Percentiles rank a stretch among this genome's conserved stretches.
Evolutionary conservation across 2,113 vertebrate genomes (phyloP).

Genomic region (Gymnarchus niloticus): DNA sequence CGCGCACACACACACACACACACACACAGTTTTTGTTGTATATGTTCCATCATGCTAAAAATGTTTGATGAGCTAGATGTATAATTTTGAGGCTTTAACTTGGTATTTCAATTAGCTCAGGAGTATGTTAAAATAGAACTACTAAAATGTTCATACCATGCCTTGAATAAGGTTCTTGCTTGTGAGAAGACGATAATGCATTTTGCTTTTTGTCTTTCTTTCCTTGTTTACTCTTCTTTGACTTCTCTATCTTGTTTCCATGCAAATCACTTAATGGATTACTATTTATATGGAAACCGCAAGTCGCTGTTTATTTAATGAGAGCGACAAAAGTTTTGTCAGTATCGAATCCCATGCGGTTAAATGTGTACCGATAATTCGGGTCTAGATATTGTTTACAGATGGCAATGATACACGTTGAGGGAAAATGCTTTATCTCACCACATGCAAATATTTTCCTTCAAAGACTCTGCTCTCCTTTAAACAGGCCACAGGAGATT

Average conservation of each 20-base stretch:
- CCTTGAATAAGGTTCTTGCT: not conserved
- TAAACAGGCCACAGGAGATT: not conserved
- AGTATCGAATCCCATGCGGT: not conserved
- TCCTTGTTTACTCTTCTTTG: not conserved
- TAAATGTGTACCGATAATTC: not conserved
- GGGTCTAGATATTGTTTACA: not conserved
- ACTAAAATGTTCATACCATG: not conserved
- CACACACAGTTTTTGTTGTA: not conserved
- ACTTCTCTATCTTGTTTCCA: not conserved
- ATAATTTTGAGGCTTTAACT: slow-evolving; percentile 23
- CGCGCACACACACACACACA: not conserved
- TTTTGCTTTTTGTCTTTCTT: not conserved
- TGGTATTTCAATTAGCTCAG: slow-evolving; percentile 25
- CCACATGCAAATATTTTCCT: too few relatives aligned
- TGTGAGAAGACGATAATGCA: not conserved
- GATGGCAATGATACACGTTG: not conserved
- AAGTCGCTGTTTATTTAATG: not conserved
- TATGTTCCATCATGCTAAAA: slow-evolving; percentile 22
- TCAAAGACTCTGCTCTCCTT: not conserved
- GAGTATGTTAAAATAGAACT: not conserved
- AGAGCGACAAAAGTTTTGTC: not conserved
- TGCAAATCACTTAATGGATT: not conserved
- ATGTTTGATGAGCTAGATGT: slow-evolving; percentile 11
- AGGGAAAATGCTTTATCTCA: not conserved
- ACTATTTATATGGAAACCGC: not conserved